phyloP scores from a whole-genome alignment of 2,888 invertebrate genomes.

The Bimastos eiseni region DNA sequence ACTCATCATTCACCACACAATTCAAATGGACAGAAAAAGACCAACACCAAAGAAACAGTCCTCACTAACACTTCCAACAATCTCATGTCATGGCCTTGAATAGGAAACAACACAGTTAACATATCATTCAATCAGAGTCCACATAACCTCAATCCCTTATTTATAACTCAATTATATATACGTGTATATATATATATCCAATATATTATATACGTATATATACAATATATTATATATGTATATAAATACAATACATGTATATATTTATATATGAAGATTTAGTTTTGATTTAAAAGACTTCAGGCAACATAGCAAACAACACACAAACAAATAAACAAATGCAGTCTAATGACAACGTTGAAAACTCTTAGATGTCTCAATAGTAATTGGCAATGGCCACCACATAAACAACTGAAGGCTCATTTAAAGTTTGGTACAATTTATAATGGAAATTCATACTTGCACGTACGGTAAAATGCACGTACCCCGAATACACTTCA shows the following conservation, averaged over 20 bases:
- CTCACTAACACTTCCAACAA: not conserved
- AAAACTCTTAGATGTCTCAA: not conserved
- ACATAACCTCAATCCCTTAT: not conserved
- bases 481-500: not conserved
- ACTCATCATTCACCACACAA: not conserved
- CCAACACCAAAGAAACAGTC: not conserved
- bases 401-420: not conserved
- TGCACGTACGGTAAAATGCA: not conserved
- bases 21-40: not conserved
- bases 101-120: not conserved
- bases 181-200: not conserved
- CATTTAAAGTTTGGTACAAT: not conserved
- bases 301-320: not conserved
- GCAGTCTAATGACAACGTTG: not conserved
- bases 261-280: not conserved
- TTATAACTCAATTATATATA: not conserved
- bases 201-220: not conserved
- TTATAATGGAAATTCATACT: not conserved
- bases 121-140: not conserved
- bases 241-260: not conserved
- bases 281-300: not conserved
- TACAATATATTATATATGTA: not conserved
- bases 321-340: not conserved
- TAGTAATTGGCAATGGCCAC: not conserved
- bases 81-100: not conserved